These are phyloP conservation scores for Aphaenogaster floridana DNA, from an alignment of 1,140 invertebrate genomes.

Conservation along the genomic window DNA sequence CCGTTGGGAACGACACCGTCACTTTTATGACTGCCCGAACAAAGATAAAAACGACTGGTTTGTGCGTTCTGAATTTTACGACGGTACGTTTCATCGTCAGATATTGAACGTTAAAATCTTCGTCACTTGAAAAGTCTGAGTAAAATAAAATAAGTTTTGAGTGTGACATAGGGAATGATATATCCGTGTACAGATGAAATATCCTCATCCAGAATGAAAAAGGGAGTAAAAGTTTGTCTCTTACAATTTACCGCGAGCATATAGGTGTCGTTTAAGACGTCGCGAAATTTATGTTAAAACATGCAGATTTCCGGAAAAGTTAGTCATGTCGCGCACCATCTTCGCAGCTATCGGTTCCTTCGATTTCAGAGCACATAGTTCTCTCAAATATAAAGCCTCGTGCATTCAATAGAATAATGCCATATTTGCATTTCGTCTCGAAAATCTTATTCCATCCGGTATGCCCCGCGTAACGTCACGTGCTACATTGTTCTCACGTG, in stretches of 20 bases:
- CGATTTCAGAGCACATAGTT: constrained; percentile 64
- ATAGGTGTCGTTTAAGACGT: constrained; percentile 1
- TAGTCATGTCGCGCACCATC: constrained; percentile 41
- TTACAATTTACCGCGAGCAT: constrained; percentile 31
- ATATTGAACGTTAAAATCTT: constrained; percentile 30
- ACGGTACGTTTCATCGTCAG: constrained; percentile 53
- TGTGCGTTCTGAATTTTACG: constrained; percentile 55
- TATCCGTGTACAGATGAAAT: neutral
- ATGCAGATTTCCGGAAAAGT: constrained; percentile 28
- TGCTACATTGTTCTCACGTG: constrained; percentile 57
- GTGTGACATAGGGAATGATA: neutral
- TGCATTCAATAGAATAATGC: constrained; percentile 61
- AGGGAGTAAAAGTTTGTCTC: neutral
- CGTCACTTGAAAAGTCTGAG: neutral
- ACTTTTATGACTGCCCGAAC: constrained; percentile 57
- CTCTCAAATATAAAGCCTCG: constrained; percentile 66
- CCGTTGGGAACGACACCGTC: constrained; percentile 14
- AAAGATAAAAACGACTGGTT: constrained; percentile 57
- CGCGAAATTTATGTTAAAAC: constrained; percentile 46
- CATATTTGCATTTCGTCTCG: constrained; percentile 74
- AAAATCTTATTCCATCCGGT: constrained; percentile 65
- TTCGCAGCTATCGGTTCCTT: constrained; percentile 40
- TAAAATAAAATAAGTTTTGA: constrained; percentile 17
- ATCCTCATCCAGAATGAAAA: neutral
- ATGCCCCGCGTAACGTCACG: constrained; percentile 63